phyloP scores from a whole-genome alignment of 2,797 vertebrate species.

The Epinephelus coioides region DNA sequence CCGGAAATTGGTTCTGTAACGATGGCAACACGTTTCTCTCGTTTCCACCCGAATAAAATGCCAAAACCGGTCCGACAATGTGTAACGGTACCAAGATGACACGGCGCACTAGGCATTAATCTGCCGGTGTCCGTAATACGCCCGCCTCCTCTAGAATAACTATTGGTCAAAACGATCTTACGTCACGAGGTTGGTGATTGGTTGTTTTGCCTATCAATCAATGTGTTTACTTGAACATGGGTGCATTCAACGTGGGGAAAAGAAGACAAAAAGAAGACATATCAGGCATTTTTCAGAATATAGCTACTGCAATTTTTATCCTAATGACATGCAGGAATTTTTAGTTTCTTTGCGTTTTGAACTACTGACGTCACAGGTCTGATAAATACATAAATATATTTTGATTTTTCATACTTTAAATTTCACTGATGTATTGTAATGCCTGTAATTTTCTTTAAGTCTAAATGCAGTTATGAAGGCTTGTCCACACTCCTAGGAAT shows the following conservation, averaged over 20 bases:
- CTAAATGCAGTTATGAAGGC: not conserved
- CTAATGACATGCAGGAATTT: not conserved
- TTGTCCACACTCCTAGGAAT: not conserved
- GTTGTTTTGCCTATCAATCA: slow-evolving; percentile 45
- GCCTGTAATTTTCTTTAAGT: no score
- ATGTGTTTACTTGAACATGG: not conserved
- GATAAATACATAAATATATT: not conserved
- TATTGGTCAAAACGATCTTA: slow-evolving; percentile 44
- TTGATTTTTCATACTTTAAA: not conserved
- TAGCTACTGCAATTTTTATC: no score
- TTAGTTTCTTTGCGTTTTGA: not conserved
- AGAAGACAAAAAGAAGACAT: not conserved
- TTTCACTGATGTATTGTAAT: no score
- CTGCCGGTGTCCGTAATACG: not conserved
- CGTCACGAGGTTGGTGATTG: slow-evolving; percentile 52
- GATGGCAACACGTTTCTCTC: not conserved
- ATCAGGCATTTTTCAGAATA: no score
- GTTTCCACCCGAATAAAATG: not conserved
- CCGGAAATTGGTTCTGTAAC: not conserved
- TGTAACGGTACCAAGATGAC: accelerated
- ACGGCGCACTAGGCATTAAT: not conserved
- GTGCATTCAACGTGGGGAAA: not conserved
- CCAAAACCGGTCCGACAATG: no score
- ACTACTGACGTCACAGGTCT: not conserved
- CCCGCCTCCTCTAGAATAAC: slow-evolving; percentile 43